Percentiles rank a stretch among this genome's conserved stretches.
These are phyloP conservation scores for Tipula vernalis DNA, from an alignment of 2,888 invertebrate genomes.

Conservation along the genomic window DNA sequence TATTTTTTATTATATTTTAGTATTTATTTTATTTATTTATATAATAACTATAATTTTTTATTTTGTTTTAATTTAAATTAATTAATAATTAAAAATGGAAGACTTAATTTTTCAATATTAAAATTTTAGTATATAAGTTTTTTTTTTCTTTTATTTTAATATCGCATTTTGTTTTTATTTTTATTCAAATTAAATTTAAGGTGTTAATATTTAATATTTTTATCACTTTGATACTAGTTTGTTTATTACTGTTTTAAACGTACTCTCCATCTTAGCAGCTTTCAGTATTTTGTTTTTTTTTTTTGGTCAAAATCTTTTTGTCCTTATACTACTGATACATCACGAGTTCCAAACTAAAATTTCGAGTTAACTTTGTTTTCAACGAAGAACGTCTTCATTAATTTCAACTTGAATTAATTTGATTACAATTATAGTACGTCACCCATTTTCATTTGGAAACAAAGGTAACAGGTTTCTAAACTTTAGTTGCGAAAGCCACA, in stretches of 20 bases:
- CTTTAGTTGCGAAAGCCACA: no score
- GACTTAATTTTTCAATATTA: background rate
- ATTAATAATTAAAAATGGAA: background rate
- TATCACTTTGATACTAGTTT: background rate
- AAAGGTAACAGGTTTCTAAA: no score
- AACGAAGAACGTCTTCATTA: no score
- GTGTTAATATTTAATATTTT: background rate
- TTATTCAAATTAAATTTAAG: background rate
- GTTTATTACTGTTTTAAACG: background rate
- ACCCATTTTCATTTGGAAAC: no score
- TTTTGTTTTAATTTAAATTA: background rate
- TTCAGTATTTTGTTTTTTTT: background rate
- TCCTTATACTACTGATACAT: no score
- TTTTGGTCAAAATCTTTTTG: background rate
- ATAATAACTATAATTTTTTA: background rate
- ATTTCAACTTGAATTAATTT: no score
- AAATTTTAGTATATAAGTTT: background rate
- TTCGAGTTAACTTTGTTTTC: no score
- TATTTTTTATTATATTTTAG: background rate
- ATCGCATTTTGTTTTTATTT: background rate
- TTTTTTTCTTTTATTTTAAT: background rate
- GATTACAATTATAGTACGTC: no score
- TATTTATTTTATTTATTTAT: background rate
- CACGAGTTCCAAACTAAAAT: no score
- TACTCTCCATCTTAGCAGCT: background rate